Conservation (phyloP, 2,888 invertebrate genomes). For the Pseudolycoriella hygida region DNA sequence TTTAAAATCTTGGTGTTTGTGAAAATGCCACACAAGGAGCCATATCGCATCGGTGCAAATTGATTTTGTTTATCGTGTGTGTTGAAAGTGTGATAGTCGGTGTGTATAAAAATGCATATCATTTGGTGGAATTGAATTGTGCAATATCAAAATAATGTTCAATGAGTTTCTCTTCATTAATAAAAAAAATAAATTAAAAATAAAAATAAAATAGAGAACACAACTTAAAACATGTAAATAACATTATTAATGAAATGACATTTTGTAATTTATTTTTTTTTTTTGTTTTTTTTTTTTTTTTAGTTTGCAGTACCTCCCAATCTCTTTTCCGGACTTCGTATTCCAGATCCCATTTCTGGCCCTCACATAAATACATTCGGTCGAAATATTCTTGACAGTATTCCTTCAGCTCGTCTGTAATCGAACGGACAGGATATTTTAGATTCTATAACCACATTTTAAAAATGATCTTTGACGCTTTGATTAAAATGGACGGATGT, state of each 20-base stretch:
- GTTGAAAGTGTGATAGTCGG: not conserved
- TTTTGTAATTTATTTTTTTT: constrained; percentile 1
- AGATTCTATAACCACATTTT: not conserved
- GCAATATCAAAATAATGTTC: too few species aligned
- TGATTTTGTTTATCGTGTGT: not conserved
- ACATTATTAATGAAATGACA: not conserved
- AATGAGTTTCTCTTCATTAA: too few species aligned
- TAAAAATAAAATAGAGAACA: constrained; percentile 1
- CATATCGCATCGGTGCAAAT: too few species aligned
- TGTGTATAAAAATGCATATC: constrained; percentile 2
- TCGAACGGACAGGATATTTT: not conserved
- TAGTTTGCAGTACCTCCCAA: constrained; percentile 77
- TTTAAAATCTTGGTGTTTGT: too few species aligned
- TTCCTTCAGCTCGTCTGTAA: constrained; percentile 56
- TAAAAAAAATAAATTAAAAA: not conserved
- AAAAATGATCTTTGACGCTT: not conserved
- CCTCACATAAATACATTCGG: constrained; percentile 94
- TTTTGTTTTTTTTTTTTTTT: constrained; percentile 12
- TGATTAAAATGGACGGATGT: not conserved
- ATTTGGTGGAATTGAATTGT: not conserved
- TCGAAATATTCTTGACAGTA: constrained; percentile 92
- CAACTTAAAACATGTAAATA: not conserved
- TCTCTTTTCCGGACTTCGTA: constrained; percentile 99
- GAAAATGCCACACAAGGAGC: too few species aligned
- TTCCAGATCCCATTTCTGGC: constrained; percentile 99